Conservation (phyloP, 2,888 invertebrate genomes). For the Hemithea aestivaria region DNA sequence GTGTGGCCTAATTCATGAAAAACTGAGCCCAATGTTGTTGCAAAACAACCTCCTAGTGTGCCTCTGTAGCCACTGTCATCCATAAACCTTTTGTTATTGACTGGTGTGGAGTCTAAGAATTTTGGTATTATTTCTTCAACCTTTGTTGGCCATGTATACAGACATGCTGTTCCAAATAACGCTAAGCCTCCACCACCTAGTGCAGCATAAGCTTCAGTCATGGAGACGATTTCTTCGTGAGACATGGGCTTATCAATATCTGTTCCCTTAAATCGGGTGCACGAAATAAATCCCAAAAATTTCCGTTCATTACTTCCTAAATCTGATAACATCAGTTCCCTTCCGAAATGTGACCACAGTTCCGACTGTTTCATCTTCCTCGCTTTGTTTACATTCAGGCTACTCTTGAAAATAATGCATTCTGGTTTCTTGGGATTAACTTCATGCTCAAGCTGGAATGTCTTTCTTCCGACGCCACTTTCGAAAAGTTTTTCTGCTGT, state of each 20-base stretch:
- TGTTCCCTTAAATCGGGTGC: slow-evolving; percentile 87
- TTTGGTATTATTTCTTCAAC: slow-evolving; percentile 83
- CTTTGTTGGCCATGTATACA: slow-evolving; percentile 92
- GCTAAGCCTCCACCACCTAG: slow-evolving; percentile 95
- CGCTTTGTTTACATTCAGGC: slow-evolving; percentile 84
- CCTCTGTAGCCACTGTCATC: slow-evolving; percentile 96
- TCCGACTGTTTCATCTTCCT: slow-evolving; percentile 86
- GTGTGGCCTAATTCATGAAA: slow-evolving; percentile 97
- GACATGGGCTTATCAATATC: slow-evolving; percentile 80
- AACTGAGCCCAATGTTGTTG: slow-evolving; percentile 93
- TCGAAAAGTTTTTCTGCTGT: slow-evolving; percentile 93
- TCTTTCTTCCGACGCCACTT: slow-evolving; percentile 86
- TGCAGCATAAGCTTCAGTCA: slow-evolving; percentile 91
- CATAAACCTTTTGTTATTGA: slow-evolving; percentile 87
- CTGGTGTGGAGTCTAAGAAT: slow-evolving; percentile 72
- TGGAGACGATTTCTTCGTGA: slow-evolving; percentile 83
- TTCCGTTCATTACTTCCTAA: slow-evolving; percentile 85
- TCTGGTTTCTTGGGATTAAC: slow-evolving; percentile 76
- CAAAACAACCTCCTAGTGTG: slow-evolving; percentile 91
- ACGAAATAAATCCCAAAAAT: slow-evolving; percentile 93
- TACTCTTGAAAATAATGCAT: slow-evolving; percentile 87
- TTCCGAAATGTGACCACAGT: slow-evolving; percentile 91
- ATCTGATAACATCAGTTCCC: slow-evolving; percentile 88
- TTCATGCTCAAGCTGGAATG: slow-evolving; percentile 88
- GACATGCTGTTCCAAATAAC: slow-evolving; percentile 92